A percentile compares a stretch with the other conserved stretches of the same genome.
Conservation (phyloP, 2,113 vertebrate genomes). For the Ailurus styani region DNA sequence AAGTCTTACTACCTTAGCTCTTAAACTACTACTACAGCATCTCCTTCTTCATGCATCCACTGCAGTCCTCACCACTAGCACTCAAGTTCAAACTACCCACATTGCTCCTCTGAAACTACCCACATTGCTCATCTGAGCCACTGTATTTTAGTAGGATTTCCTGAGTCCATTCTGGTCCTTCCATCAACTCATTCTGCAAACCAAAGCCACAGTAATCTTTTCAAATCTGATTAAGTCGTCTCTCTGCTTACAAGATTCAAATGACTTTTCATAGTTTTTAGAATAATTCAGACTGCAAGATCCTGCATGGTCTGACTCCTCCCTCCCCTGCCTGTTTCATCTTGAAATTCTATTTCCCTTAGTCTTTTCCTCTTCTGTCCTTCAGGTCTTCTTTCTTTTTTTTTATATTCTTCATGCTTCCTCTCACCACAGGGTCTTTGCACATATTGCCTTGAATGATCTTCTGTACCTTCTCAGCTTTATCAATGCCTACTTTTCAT, state of each 20-base stretch:
- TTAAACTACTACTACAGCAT: not conserved
- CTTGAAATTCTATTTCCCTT: not conserved
- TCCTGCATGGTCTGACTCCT: not conserved
- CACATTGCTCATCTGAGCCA: not conserved
- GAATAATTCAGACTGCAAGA: not conserved
- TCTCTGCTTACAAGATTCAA: not conserved
- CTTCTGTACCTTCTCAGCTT: not conserved
- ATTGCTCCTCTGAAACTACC: not conserved
- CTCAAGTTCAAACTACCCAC: not conserved
- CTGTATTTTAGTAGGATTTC: not conserved
- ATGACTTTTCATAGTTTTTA: not conserved
- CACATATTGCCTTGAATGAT: not conserved
- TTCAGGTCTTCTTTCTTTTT: not conserved
- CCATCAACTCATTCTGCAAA: not conserved
- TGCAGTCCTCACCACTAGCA: not conserved
- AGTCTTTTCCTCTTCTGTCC: not conserved
- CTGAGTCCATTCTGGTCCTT: not conserved
- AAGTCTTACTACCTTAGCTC: not conserved
- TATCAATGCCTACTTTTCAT: not conserved
- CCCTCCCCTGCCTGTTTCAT: not conserved
- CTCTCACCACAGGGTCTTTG: not conserved
- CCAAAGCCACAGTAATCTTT: not conserved
- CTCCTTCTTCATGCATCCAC: not conserved
- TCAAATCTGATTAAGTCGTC: not conserved
- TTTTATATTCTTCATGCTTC: not conserved